These are phyloP conservation scores for Panthera uncia DNA, from an alignment of 2,113 vertebrate genomes.

Conservation along the genomic window DNA sequence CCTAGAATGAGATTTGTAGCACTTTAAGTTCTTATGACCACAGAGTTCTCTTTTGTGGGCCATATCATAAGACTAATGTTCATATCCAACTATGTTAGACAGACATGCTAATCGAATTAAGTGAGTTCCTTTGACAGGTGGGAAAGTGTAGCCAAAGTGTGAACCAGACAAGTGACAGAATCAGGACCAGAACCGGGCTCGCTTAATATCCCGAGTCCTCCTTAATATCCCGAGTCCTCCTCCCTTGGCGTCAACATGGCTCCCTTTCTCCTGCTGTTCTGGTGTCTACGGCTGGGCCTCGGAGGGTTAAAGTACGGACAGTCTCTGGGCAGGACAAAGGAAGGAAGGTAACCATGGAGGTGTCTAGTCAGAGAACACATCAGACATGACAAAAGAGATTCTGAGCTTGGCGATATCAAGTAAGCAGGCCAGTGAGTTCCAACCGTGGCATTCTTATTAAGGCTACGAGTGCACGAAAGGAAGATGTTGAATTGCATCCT, in stretches of 20 bases:
- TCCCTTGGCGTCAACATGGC: accelerated
- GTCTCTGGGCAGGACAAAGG: not conserved
- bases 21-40: not conserved
- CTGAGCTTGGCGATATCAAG: not conserved
- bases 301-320: no score
- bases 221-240: not conserved
- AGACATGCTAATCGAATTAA: no score
- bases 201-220: not conserved
- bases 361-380: not conserved
- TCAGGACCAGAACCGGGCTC: not conserved
- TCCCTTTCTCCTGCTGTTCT: not conserved
- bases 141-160: not conserved
- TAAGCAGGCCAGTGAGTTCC: not conserved
- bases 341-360: not conserved
- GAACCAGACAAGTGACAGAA: not conserved
- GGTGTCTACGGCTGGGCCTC: not conserved
- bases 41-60: not conserved
- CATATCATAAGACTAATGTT: not conserved
- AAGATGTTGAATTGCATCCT: not conserved
- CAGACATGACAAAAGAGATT: not conserved
- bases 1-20: not conserved
- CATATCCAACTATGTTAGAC: not conserved
- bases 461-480: not conserved
- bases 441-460: not conserved
- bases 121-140: not conserved